These are phyloP conservation scores for Carcina quercana DNA, from an alignment of 2,888 invertebrate genomes.

Conservation along the genomic window DNA sequence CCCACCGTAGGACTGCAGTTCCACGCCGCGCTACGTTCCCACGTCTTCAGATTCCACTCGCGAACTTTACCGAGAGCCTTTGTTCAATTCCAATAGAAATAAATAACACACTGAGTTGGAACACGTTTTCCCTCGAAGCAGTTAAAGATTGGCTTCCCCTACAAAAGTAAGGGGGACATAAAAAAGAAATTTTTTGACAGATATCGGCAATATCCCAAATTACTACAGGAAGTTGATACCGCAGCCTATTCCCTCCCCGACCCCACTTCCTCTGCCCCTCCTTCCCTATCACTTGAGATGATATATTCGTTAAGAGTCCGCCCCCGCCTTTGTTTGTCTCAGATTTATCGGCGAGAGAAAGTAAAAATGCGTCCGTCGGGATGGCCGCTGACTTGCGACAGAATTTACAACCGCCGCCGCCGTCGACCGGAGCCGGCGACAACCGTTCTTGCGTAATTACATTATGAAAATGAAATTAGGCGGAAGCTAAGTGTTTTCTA, in stretches of 20 bases:
- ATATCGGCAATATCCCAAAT: conserved; percentile 5
- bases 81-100: too few relatives aligned
- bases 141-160: too few relatives aligned
- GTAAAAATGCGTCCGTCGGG: conserved; percentile 10
- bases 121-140: not conserved
- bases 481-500: too few relatives aligned
- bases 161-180: not conserved
- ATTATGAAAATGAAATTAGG: too few relatives aligned
- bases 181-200: not conserved
- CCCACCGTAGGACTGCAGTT: too few relatives aligned
- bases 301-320: conserved; percentile 10
- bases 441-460: too few relatives aligned
- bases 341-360: conserved; percentile 10
- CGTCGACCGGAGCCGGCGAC: not conserved
- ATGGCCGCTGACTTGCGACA: conserved; percentile 8
- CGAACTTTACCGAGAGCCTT: too few relatives aligned
- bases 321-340: conserved; percentile 7
- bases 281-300: conserved; percentile 10
- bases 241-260: not conserved
- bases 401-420: conserved; percentile 12
- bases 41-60: too few relatives aligned
- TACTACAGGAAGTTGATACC: not conserved
- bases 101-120: too few relatives aligned
- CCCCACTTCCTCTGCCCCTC: not conserved
- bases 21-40: too few relatives aligned